Conservation (phyloP, 2,888 invertebrate genomes). For the Aspidapion aeneum region DNA sequence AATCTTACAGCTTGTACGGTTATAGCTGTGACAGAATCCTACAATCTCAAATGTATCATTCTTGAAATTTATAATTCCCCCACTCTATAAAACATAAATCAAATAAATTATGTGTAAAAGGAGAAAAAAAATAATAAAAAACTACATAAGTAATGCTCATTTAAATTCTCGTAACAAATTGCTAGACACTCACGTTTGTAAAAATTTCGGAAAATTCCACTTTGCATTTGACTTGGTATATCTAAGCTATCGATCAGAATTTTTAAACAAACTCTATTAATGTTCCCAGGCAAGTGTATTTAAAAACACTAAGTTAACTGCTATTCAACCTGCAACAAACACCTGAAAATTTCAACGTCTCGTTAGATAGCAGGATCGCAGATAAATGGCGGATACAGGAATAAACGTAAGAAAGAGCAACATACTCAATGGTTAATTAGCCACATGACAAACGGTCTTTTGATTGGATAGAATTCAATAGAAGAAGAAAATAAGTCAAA, state of each 20-base stretch:
- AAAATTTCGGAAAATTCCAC: not conserved
- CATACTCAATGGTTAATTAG: constrained; percentile 30
- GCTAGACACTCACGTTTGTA: not conserved
- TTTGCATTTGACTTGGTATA: not conserved
- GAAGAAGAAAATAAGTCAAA: no score
- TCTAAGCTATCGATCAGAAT: not conserved
- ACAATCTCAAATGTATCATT: no score
- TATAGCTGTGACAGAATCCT: no score
- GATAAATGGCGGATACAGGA: not conserved
- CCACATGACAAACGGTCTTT: constrained; percentile 28
- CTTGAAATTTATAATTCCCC: no score
- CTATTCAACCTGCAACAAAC: not conserved
- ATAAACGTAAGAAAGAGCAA: constrained; percentile 1
- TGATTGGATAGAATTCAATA: constrained; percentile 10
- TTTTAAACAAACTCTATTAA: not conserved
- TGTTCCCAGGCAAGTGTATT: not conserved
- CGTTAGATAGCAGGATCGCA: not conserved
- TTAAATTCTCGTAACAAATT: not conserved
- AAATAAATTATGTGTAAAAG: no score
- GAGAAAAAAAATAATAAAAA: no score
- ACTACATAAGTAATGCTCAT: not conserved
- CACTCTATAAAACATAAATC: no score
- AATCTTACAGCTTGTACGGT: no score
- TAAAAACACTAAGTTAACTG: not conserved
- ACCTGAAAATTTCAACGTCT: not conserved